Evolutionary conservation across 2,888 invertebrate genomes (phyloP).

Genomic region (Marronus borbonicus): DNA sequence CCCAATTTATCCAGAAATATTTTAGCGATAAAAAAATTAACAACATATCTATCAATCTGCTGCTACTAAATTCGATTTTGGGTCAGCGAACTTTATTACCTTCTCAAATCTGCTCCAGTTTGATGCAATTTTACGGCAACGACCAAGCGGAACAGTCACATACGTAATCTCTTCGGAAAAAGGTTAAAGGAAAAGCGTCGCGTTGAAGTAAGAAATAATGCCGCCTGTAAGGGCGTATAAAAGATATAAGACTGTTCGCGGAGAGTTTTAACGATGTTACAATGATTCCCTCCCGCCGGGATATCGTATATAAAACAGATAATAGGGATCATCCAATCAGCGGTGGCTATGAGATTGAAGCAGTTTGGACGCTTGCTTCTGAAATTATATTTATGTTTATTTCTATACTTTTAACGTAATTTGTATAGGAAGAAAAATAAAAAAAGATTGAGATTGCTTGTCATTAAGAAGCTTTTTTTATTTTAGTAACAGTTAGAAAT

Average conservation of each 20-base stretch:
- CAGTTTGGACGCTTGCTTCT: not conserved
- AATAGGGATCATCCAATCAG: slow-evolving; percentile 18
- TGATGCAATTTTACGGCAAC: slow-evolving; percentile 24
- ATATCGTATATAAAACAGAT: slow-evolving; percentile 5
- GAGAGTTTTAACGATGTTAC: slow-evolving; percentile 14
- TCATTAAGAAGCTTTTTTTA: too few species aligned
- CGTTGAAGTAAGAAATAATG: slow-evolving; percentile 13
- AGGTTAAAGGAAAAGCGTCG: slow-evolving; percentile 1
- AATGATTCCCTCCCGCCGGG: not conserved
- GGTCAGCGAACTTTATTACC: slow-evolving; percentile 16
- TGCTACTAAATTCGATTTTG: slow-evolving; percentile 3
- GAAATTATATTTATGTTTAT: not conserved
- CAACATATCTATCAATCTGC: not conserved
- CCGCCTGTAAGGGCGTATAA: not conserved
- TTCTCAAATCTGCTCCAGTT: not conserved
- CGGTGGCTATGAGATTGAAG: not conserved
- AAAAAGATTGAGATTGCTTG: too few species aligned
- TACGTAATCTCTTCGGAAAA: slow-evolving; percentile 5
- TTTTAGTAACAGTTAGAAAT: too few species aligned
- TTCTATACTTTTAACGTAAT: not conserved
- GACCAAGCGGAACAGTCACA: not conserved
- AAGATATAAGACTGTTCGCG: slow-evolving; percentile 13
- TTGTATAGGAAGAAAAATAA: too few species aligned
- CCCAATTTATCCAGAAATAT: not conserved
- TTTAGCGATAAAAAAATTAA: slow-evolving; percentile 31